Conservation (phyloP, 1,140 invertebrate species). For the Bombus waltoni region DNA sequence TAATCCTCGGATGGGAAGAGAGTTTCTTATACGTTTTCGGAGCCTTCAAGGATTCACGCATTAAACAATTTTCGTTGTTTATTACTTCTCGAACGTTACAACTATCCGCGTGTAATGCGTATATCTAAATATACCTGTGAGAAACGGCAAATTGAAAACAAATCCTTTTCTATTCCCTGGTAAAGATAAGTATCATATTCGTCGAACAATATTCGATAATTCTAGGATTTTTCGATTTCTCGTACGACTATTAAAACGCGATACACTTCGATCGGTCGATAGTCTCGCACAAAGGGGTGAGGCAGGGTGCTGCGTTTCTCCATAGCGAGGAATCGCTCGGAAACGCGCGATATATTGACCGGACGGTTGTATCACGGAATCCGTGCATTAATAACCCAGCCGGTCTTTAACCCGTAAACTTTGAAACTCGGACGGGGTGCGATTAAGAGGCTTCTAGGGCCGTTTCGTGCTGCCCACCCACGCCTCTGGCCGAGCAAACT, state of each 20-base stretch:
- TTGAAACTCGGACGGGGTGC: conserved; percentile 74
- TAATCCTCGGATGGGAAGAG: not conserved
- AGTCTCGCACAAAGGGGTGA: not conserved
- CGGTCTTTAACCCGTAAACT: conserved; percentile 75
- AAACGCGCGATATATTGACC: conserved; percentile 74
- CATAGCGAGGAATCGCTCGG: conserved; percentile 64
- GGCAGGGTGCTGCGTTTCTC: conserved; percentile 20
- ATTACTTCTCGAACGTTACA: not conserved
- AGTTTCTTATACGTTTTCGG: conserved; percentile 10
- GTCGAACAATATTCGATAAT: not conserved
- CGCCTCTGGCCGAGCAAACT: conserved; percentile 29
- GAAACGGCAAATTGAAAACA: too few relatives aligned
- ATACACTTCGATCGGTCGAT: conserved; percentile 50
- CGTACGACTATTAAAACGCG: not conserved
- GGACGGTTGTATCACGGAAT: conserved; percentile 71
- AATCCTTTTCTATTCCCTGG: too few relatives aligned
- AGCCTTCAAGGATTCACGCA: not conserved
- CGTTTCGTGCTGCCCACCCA: conserved; percentile 65
- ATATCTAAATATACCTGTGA: too few relatives aligned
- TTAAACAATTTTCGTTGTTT: not conserved
- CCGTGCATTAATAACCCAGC: conserved; percentile 76
- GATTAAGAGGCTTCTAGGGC: conserved; percentile 75
- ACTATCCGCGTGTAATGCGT: too few relatives aligned
- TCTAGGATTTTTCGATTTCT: not conserved
- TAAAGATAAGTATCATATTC: too few relatives aligned